These are phyloP conservation scores for Cololabis saira DNA, from an alignment of 2,113 vertebrate genomes.

Conservation along the genomic window DNA sequence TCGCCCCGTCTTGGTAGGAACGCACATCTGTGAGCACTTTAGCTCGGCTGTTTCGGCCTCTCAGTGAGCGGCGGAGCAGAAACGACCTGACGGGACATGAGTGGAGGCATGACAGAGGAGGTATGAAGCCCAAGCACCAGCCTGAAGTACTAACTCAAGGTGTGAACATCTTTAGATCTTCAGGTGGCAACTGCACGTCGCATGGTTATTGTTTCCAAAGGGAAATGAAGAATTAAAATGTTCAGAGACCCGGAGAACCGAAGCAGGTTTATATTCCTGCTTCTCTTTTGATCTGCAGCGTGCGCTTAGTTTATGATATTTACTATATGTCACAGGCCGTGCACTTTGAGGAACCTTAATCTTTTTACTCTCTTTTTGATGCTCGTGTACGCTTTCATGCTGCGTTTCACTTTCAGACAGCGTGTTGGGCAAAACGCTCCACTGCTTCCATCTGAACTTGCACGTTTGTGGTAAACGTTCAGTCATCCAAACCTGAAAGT, in stretches of 20 bases:
- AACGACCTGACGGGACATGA: slow-evolving; percentile 62
- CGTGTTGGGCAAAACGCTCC: neutral
- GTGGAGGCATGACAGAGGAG: slow-evolving; percentile 41
- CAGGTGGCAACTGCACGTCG: neutral
- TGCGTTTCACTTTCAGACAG: neutral
- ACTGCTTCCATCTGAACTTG: neutral
- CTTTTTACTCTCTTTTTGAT: too few relatives aligned
- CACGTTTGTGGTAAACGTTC: too few relatives aligned
- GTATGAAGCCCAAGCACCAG: slow-evolving; percentile 13
- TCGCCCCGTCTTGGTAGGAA: slow-evolving; percentile 45
- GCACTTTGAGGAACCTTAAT: too few relatives aligned
- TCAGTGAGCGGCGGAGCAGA: slow-evolving; percentile 52
- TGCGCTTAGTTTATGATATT: neutral
- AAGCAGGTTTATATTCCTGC: neutral
- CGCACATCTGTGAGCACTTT: slow-evolving; percentile 73
- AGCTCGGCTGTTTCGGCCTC: slow-evolving; percentile 34
- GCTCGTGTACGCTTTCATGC: neutral
- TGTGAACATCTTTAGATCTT: slow-evolving; percentile 30
- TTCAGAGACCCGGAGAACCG: neutral
- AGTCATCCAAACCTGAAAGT: too few relatives aligned
- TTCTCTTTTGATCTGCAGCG: neutral
- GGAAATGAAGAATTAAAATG: slow-evolving; percentile 3
- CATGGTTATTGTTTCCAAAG: too few relatives aligned
- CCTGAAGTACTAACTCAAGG: slow-evolving; percentile 29
- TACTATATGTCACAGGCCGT: neutral